phyloP scores from a whole-genome alignment of 2,888 invertebrate genomes.

The Lepidonotus clava region DNA sequence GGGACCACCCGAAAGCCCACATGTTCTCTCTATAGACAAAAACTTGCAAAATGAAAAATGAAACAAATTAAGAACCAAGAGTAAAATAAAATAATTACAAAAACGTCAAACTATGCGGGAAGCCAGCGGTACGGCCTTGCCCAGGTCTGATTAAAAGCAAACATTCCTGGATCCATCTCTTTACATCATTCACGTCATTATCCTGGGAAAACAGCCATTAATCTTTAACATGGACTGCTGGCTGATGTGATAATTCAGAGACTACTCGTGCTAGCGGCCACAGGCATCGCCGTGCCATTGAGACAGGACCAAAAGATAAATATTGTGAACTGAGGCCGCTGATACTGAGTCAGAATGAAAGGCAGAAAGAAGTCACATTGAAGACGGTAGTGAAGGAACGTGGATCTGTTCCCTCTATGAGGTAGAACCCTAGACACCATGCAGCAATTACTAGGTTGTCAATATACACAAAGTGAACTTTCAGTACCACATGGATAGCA shows the following conservation, averaged over 20 bases:
- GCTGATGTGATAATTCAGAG: constrained; percentile 7
- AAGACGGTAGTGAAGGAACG: too few relatives aligned
- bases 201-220: constrained; percentile 2
- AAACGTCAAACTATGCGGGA: background rate
- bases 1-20: background rate
- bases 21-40: too few relatives aligned
- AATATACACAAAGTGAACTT: too few relatives aligned
- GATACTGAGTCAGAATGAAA: too few relatives aligned
- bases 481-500: too few relatives aligned
- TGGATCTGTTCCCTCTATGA: too few relatives aligned
- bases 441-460: too few relatives aligned
- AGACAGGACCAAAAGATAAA: background rate
- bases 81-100: too few relatives aligned
- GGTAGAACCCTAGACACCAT: too few relatives aligned
- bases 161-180: constrained; percentile 31
- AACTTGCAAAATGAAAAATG: background rate
- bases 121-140: background rate
- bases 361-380: too few relatives aligned
- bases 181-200: constrained; percentile 41
- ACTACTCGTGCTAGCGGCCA: background rate
- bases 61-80: background rate
- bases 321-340: too few relatives aligned
- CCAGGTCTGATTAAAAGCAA: constrained; percentile 39
- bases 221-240: background rate
- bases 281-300: background rate